Base-by-base conservation (phyloP, 2,113 vertebrate species). In the Clarias magur region DNA sequence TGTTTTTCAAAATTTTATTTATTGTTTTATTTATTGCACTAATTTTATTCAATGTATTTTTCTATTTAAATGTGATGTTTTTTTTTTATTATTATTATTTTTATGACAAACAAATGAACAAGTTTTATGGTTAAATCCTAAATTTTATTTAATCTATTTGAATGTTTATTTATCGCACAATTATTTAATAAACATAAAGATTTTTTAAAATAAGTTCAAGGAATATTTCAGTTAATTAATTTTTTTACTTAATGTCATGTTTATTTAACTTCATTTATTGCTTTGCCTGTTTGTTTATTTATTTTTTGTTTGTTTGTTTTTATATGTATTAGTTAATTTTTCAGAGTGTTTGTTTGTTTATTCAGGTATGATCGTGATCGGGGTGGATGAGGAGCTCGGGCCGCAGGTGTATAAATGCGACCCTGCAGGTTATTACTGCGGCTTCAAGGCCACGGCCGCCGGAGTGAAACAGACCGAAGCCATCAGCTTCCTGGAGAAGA, bases 401-500 rank as follows among this genome's bases (percentile, higher is more conserved):
- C 96, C 98, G 81, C 98, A 99, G 93, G 97, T 99, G 15, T 99
- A 99, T 92, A 99, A 99, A 93, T 99, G 98, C 91, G 98, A 99
- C 90, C 98, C 98, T 0, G 98, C 98, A 15, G 98, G 98, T 48
- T 99, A 99, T 92, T 99, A 99, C 88, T 99, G 98, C 87, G 98
- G 98, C 78, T 99, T 99, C 92, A 99, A 99, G 94, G 98, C 98
- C 92, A 99, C 98, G 0, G 97, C 97, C 23, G 97, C 98, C 1
- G 98, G 98, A 60, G 98, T 99, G 84, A 99, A 99, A 93, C 98
- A 99, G 90, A 99, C 98, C 7, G 98, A 99, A 92, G 98, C 98
- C 83, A 99, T 97, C 93, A 99, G 98, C 94, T 99, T 99, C 94
- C 96, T 99, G 92, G 98, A 99, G 95, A 99, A 99, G 95, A 99